These are phyloP conservation scores for Cinclus mexicanus DNA, from an alignment of 2,113 vertebrate species.

Conservation along the genomic window DNA sequence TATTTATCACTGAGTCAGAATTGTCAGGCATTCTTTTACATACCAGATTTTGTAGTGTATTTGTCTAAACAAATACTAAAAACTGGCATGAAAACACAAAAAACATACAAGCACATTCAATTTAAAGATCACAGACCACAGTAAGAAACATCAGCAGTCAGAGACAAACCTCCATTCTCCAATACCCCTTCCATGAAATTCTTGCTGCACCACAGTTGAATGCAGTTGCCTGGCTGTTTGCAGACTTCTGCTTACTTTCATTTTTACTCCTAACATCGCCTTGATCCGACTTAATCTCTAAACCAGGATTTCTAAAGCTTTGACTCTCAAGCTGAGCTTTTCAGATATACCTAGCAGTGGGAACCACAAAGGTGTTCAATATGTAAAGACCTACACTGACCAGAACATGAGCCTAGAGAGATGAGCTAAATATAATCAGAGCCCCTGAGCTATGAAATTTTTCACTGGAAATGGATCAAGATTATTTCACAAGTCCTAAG, in stretches of 20 bases:
- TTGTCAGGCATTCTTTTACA: background rate
- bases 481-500: background rate
- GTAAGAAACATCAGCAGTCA: background rate
- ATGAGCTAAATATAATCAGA: background rate
- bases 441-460: background rate
- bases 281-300: background rate
- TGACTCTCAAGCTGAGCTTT: background rate
- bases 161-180: background rate
- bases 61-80: background rate
- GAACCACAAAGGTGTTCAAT: background rate
- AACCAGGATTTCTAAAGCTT: background rate
- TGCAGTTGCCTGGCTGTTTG: background rate
- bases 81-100: background rate
- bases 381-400: accelerated
- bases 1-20: background rate
- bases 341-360: background rate
- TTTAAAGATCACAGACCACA: background rate
- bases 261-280: background rate
- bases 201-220: background rate
- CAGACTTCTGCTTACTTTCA: background rate
- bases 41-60: background rate
- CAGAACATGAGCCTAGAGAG: background rate
- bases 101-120: background rate
- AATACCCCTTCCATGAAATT: background rate
- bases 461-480: background rate